Conservation (phyloP, 2,888 invertebrate species). For the Bombylius major region DNA sequence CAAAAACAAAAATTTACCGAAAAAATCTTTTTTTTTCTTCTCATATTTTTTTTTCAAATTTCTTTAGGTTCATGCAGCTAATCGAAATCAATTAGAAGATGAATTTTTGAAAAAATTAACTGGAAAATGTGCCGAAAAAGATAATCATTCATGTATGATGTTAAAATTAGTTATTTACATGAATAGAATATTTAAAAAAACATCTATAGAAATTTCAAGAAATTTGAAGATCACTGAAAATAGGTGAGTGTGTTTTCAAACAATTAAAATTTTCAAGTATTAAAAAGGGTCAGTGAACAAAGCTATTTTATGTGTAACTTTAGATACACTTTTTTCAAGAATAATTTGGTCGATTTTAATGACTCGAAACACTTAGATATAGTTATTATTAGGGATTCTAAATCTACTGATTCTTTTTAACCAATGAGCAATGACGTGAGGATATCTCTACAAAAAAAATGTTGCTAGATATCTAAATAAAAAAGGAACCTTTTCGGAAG, state of each 20-base stretch:
- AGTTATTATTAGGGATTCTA: too few relatives aligned
- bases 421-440: too few relatives aligned
- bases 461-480: too few relatives aligned
- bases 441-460: too few relatives aligned
- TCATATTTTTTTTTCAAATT: not conserved
- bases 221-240: slow-evolving; percentile 65
- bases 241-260: slow-evolving; percentile 32
- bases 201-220: slow-evolving; percentile 62
- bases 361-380: too few relatives aligned
- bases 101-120: slow-evolving; percentile 61
- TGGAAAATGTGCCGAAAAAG: slow-evolving; percentile 61
- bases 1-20: not conserved
- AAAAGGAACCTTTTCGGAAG: too few relatives aligned
- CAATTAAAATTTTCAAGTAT: too few relatives aligned
- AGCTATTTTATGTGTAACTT: too few relatives aligned
- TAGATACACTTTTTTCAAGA: too few relatives aligned
- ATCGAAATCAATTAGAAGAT: slow-evolving; percentile 46
- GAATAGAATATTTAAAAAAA: slow-evolving; percentile 67
- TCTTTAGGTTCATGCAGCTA: slow-evolving; percentile 35
- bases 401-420: too few relatives aligned
- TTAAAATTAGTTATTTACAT: slow-evolving; percentile 70
- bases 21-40: not conserved
- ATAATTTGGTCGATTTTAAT: too few relatives aligned
- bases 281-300: too few relatives aligned
- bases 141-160: slow-evolving; percentile 71